A percentile compares a stretch with the other conserved stretches of the same genome.
Evolutionary conservation across 1,140 invertebrate species (phyloP).

Genomic region (Drosophila elegans): DNA sequence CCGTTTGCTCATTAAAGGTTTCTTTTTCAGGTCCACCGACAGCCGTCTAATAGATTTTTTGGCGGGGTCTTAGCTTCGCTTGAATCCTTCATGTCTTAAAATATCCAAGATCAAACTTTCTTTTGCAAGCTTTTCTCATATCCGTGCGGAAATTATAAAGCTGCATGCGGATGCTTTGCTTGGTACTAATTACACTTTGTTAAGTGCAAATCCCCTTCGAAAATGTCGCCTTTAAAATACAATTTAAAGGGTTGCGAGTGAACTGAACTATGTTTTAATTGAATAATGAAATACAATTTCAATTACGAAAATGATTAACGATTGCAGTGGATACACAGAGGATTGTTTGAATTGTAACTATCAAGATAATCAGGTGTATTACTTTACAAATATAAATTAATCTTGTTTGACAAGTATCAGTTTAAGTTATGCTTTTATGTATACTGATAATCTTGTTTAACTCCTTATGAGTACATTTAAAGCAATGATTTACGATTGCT

Average conservation of each 20-base stretch:
- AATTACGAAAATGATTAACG: not conserved
- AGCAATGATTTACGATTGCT: not conserved
- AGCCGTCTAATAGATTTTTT: conserved; percentile 20
- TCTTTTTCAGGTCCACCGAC: conserved; percentile 20
- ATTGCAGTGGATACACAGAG: no score
- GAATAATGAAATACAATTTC: no score
- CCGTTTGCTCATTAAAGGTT: conserved; percentile 63
- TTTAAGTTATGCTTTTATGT: no score
- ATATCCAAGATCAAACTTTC: not conserved
- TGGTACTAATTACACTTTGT: conserved; percentile 33
- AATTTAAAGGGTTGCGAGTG: conserved; percentile 14
- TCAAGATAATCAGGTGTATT: no score
- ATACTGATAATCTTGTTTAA: no score
- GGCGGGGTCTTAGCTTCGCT: not conserved
- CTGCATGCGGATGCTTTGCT: conserved; percentile 13
- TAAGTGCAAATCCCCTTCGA: not conserved
- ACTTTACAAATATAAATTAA: no score
- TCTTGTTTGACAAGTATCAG: no score
- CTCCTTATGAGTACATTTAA: no score
- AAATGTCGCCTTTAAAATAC: not conserved
- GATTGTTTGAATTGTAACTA: no score
- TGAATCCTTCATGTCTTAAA: not conserved
- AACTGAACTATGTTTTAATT: not conserved
- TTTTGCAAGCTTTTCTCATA: conserved; percentile 13
- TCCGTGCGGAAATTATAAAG: conserved; percentile 57